A percentile compares a stretch with the other conserved stretches of the same genome.
Evolutionary conservation across 2,888 invertebrate genomes (phyloP).

Genomic region (Diarsia rubi): DNA sequence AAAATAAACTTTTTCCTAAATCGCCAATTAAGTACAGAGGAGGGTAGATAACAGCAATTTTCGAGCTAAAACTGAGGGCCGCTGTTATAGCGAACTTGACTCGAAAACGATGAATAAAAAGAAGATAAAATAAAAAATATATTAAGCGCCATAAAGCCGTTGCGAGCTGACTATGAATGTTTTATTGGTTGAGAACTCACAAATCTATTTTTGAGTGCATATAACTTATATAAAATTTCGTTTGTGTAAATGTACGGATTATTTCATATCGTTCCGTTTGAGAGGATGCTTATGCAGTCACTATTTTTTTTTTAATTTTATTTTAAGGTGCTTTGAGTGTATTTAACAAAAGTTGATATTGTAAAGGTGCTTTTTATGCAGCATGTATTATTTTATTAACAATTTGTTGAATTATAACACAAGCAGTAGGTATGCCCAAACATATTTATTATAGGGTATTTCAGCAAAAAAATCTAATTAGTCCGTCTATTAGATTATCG

Average conservation of each 20-base stretch:
- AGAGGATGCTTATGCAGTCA: background rate
- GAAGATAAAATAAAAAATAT: slow-evolving; percentile 79
- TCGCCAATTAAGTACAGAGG: slow-evolving; percentile 22
- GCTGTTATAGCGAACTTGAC: slow-evolving; percentile 72
- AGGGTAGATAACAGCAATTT: slow-evolving; percentile 47
- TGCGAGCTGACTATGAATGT: slow-evolving; percentile 74
- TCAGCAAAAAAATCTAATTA: too few relatives aligned
- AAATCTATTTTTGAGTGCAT: slow-evolving; percentile 68
- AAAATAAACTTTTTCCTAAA: slow-evolving; percentile 13
- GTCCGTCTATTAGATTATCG: too few relatives aligned
- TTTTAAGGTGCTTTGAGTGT: background rate
- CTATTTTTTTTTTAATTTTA: background rate
- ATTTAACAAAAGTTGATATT: background rate
- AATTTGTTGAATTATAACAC: background rate
- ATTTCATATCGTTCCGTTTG: slow-evolving; percentile 22
- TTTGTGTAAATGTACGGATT: slow-evolving; percentile 40
- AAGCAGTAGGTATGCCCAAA: background rate
- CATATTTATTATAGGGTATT: background rate
- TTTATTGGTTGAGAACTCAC: slow-evolving; percentile 70
- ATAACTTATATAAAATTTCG: slow-evolving; percentile 57
- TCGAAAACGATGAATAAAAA: slow-evolving; percentile 74
- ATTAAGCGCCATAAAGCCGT: slow-evolving; percentile 74
- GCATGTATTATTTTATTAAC: background rate
- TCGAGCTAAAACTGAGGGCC: slow-evolving; percentile 58
- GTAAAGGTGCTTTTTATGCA: background rate